Evolutionary conservation across 2,797 vertebrate species (phyloP).

Genomic region (Sciurus vulgaris): DNA sequence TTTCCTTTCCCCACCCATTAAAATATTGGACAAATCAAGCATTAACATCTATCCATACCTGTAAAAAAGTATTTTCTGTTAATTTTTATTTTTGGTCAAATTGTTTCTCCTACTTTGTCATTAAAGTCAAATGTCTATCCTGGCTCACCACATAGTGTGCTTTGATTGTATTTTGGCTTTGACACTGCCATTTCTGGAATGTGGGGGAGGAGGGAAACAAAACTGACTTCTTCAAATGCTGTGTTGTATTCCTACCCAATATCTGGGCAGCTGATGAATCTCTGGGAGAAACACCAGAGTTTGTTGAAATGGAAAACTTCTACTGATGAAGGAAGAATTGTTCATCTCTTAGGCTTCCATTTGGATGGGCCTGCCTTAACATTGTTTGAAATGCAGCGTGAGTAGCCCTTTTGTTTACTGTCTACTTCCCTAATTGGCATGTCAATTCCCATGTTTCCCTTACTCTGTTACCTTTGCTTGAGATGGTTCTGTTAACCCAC

Average conservation of each 20-base stretch:
- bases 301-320: constrained; percentile 82
- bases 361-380: constrained; percentile 85
- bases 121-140: constrained; percentile 88
- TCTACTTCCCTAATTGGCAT: constrained; percentile 82
- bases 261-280: constrained; percentile 76
- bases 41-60: constrained; percentile 86
- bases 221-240: constrained; percentile 79
- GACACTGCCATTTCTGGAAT: constrained; percentile 84
- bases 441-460: constrained; percentile 78
- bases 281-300: constrained; percentile 83
- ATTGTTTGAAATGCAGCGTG: constrained; percentile 84
- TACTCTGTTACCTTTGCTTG: constrained; percentile 84
- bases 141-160: constrained; percentile 84
- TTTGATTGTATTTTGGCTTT: constrained; percentile 85
- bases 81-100: constrained; percentile 81
- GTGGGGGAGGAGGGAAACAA: constrained; percentile 68
- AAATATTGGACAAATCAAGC: constrained; percentile 79
- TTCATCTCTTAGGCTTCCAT: constrained; percentile 83
- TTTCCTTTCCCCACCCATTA: constrained; percentile 34
- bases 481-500: constrained; percentile 83
- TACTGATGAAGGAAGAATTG: constrained; percentile 83
- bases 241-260: constrained; percentile 84
- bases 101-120: constrained; percentile 87
- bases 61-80: constrained; percentile 88
- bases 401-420: constrained; percentile 83